Evolutionary conservation across 2,888 invertebrate species (phyloP), one percentile per base, ranked within the genome.

Genomic region (Auanema freiburgensis): DNA sequence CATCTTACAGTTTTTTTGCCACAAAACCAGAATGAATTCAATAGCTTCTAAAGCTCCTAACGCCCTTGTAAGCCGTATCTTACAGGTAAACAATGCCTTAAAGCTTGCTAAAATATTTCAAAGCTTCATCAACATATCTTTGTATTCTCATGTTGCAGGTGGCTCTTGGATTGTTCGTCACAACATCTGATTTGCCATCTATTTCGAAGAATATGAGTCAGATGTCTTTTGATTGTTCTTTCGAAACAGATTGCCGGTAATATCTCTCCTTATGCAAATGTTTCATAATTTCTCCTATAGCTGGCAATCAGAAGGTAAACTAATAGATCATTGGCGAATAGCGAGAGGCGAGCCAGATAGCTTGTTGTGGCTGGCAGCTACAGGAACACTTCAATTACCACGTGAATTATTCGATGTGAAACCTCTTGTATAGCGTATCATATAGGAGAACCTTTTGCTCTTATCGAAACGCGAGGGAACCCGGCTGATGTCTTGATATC

Each of bases 301-400:
- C 60, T 73, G 73, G 73, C 50, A 58, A 16, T 69, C 73, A 0
- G 43, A 64, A 1, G 73, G 67, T 59, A 71, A 58, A 11, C 46
- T 63, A 23, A 52, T 67, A 3, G 73, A 73, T 41, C 57, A 72
- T 40, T 81, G 81, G 81, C 61, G 74, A 55, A 63, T 80, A 21
- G 81, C 79, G 1, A 64, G 69, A 46, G 81, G 81, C n/a, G 79
- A 81, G 57, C 81, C 81, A 6, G 81, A 81, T 51, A 71, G 74
- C 55, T 59, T 81, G 11, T 65, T 81, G 41, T 81, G 81, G 81
- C 53, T 81, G 44, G 81, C 81, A 11, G 80, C 80, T n/a, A 81
- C 81, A 18, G 81, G 81, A 40, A 81, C 81, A 11, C 79, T 79
- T 77, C 75, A 77, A 63, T 64, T 79, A 46, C 81, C 81, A 40